Evolutionary conservation across 2,797 vertebrate genomes (phyloP).

Genomic region (Poeciliopsis paucimaculata): DNA sequence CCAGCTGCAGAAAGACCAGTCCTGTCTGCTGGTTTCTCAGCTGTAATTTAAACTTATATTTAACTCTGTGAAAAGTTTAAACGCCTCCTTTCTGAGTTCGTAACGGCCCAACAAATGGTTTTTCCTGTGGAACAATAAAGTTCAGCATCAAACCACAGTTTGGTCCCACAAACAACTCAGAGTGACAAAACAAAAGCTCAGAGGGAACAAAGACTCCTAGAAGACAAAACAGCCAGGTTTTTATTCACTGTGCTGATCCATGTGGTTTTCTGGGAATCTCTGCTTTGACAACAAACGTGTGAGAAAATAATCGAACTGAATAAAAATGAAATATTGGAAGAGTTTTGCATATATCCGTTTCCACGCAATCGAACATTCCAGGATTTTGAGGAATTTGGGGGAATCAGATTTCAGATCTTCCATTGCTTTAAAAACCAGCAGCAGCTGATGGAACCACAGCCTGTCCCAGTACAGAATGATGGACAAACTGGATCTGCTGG

Average conservation of each 20-base stretch:
- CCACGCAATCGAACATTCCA: not conserved
- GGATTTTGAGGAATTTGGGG: not conserved
- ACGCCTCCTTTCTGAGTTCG: not conserved
- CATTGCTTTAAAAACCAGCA: not conserved
- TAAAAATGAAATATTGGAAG: not conserved
- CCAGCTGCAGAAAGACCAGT: not conserved
- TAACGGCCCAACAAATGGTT: not conserved
- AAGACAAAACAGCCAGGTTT: not conserved
- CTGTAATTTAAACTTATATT: not conserved
- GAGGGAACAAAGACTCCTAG: not conserved
- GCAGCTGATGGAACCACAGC: not conserved
- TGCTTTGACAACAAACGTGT: not conserved
- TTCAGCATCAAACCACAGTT: not conserved
- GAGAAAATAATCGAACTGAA: not conserved
- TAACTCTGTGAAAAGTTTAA: not conserved
- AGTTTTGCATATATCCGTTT: not conserved
- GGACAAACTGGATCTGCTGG: not conserved
- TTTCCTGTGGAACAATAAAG: not conserved
- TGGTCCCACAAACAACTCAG: not conserved
- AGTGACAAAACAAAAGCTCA: not conserved
- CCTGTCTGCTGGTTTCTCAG: not conserved
- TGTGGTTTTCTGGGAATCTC: not conserved
- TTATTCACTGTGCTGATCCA: not conserved
- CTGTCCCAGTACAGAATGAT: not conserved
- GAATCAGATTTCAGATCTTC: not conserved